Evolutionary conservation across 1,140 invertebrate genomes (phyloP).

Genomic region (Rhopalosiphum maidis): DNA sequence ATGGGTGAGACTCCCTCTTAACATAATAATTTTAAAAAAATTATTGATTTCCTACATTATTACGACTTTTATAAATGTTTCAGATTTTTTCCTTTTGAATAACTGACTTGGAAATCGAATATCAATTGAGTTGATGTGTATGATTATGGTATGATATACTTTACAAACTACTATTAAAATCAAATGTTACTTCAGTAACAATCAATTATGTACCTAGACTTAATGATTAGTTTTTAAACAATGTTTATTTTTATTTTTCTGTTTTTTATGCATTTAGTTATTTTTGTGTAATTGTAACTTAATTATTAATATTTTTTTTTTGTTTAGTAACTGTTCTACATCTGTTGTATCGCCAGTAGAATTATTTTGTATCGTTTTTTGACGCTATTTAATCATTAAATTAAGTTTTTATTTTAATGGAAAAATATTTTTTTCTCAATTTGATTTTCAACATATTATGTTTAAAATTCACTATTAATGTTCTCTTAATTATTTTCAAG

Average conservation of each 20-base stretch:
- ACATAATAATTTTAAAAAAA: background rate
- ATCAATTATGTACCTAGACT: background rate
- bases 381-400: background rate
- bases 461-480: background rate
- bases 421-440: background rate
- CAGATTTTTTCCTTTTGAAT: constrained; percentile 1
- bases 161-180: background rate
- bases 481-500: background rate
- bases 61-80: constrained; percentile 34
- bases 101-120: background rate
- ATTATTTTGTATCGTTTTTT: constrained; percentile 24
- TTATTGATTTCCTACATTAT: background rate
- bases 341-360: background rate
- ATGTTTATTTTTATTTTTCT: background rate
- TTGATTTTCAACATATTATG: background rate
- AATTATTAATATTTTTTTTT: background rate
- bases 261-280: background rate
- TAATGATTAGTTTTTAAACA: background rate
- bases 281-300: constrained; percentile 2
- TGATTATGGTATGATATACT: background rate
- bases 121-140: constrained; percentile 22
- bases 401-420: background rate
- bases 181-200: background rate
- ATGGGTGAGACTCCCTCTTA: too few relatives aligned
- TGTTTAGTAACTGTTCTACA: background rate